Evolutionary conservation across 1,140 invertebrate species (phyloP).

Genomic region (Scaptomyza montana): DNA sequence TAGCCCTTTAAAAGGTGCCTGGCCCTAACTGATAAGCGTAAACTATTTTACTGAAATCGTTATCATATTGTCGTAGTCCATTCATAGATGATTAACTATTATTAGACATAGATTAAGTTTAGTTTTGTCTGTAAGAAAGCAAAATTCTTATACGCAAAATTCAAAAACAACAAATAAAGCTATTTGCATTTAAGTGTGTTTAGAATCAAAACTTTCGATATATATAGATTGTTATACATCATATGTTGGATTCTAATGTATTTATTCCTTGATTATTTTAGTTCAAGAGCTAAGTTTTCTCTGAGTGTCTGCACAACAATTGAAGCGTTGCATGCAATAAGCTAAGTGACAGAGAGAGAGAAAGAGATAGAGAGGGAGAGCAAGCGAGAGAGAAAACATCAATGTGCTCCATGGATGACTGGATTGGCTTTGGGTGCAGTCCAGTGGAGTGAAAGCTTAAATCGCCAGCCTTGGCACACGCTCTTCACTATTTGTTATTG

Average conservation of each 20-base stretch:
- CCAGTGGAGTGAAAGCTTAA: conserved; percentile 56
- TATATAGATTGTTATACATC: too few species aligned
- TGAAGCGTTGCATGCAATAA: background rate
- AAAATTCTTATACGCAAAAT: too few species aligned
- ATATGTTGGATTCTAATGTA: too few species aligned
- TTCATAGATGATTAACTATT: conserved; percentile 27
- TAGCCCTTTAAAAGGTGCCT: background rate
- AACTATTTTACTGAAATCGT: background rate
- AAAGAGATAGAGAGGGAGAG: background rate
- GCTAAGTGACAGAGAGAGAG: too few species aligned
- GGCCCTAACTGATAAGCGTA: conserved; percentile 2
- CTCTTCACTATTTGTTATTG: conserved; percentile 24
- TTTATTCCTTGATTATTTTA: too few species aligned
- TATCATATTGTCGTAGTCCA: conserved; percentile 21
- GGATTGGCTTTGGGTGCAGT: conserved; percentile 20
- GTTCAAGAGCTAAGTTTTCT: too few species aligned
- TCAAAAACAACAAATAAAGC: conserved; percentile 9
- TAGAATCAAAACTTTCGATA: too few species aligned
- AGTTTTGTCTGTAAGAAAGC: conserved; percentile 12
- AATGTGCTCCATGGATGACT: conserved; percentile 41
- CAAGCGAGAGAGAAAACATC: background rate
- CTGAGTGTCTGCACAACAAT: background rate
- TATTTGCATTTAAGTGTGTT: background rate
- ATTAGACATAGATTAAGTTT: conserved; percentile 32
- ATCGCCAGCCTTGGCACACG: conserved; percentile 38